These are phyloP conservation scores for Butorides virescens DNA, from an alignment of 2,113 vertebrate genomes.

Conservation along the genomic window DNA sequence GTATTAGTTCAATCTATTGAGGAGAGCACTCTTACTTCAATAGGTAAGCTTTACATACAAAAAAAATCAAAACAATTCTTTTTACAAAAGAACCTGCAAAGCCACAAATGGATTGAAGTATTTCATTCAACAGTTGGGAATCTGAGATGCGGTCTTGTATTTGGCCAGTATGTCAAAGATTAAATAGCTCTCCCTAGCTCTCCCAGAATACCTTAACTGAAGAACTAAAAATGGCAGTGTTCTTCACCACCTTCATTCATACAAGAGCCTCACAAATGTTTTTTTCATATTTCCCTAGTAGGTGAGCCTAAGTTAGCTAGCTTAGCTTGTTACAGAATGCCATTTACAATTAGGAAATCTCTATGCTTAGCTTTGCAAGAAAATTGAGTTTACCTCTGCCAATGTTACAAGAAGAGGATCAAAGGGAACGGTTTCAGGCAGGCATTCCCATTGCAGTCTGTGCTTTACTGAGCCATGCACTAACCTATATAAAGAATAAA, in stretches of 20 bases:
- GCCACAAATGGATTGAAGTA: background rate
- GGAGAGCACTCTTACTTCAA: background rate
- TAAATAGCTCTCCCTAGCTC: background rate
- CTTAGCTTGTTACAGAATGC: background rate
- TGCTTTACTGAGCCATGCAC: constrained; percentile 84
- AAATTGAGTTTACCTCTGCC: constrained; percentile 74
- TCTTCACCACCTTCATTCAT: background rate
- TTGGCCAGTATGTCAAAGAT: background rate
- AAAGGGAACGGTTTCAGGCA: constrained; percentile 76
- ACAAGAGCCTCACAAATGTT: background rate
- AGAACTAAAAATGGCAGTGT: background rate
- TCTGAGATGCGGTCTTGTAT: background rate
- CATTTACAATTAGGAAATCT: background rate
- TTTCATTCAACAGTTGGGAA: background rate
- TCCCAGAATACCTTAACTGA: background rate
- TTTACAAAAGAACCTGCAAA: background rate
- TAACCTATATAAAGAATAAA: constrained; percentile 65
- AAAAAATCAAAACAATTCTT: background rate
- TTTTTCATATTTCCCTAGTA: background rate
- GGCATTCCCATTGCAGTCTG: constrained; percentile 79
- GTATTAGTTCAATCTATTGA: background rate
- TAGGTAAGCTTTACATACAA: background rate
- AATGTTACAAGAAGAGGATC: constrained; percentile 82
- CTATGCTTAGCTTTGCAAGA: background rate
- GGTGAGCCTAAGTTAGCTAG: background rate